Conservation (phyloP, 2,888 invertebrate species). For the Ischnura elegans region DNA sequence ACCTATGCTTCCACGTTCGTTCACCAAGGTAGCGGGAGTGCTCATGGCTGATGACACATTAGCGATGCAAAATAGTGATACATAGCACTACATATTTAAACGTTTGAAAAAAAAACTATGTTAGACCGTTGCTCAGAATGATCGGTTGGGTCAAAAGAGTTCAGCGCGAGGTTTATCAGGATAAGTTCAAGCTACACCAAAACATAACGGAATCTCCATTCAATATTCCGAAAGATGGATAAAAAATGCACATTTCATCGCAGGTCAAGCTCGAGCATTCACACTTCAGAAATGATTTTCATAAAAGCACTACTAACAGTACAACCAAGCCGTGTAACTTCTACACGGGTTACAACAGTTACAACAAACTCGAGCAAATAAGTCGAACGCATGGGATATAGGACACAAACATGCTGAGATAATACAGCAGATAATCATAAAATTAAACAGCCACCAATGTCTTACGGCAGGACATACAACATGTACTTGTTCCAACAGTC, state of each 20-base stretch:
- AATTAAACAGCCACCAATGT: too few relatives aligned
- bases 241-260: not conserved
- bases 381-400: too few relatives aligned
- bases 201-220: constrained; percentile 56
- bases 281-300: not conserved
- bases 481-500: too few relatives aligned
- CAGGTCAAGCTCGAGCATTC: not conserved
- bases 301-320: too few relatives aligned
- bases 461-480: too few relatives aligned
- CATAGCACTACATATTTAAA: not conserved
- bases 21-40: constrained; percentile 8
- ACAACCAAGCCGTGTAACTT: too few relatives aligned
- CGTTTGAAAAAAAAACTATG: not conserved
- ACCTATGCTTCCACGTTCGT: constrained; percentile 41
- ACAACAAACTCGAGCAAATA: too few relatives aligned
- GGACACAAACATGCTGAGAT: too few relatives aligned
- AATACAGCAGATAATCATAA: too few relatives aligned
- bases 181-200: constrained; percentile 15
- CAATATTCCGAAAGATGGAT: constrained; percentile 15
- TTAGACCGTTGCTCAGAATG: constrained; percentile 5
- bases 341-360: too few relatives aligned
- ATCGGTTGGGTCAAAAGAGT: constrained; percentile 16
- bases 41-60: not conserved
- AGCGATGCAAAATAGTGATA: not conserved
- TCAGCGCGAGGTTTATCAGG: constrained; percentile 44